Percentiles rank a stretch among this genome's conserved stretches.
Evolutionary conservation across 2,888 invertebrate species (phyloP).

Genomic region (Lumbricus terrestris): DNA sequence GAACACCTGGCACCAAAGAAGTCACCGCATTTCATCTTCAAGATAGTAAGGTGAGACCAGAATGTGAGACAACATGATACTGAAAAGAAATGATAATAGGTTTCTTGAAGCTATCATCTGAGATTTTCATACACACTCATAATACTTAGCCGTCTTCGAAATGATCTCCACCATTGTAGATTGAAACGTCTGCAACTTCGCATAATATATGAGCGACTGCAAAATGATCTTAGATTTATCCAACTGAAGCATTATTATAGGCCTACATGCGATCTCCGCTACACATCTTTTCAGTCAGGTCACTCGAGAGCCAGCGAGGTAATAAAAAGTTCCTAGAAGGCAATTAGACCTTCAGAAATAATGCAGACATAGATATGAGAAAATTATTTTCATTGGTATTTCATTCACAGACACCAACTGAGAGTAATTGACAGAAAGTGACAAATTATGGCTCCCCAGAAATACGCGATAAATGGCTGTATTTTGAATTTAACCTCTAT

Average conservation of each 20-base stretch:
- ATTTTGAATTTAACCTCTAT: neutral
- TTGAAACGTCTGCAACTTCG: too few relatives aligned
- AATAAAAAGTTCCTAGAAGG: neutral
- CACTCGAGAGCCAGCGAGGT: neutral
- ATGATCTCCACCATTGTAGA: neutral
- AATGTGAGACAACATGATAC: too few relatives aligned
- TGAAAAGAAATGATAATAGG: neutral
- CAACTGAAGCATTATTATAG: neutral
- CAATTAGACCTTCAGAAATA: neutral
- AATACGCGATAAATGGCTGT: too few relatives aligned
- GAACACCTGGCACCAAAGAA: neutral
- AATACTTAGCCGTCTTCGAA: neutral
- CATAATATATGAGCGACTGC: too few relatives aligned
- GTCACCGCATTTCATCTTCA: neutral
- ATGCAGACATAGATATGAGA: neutral
- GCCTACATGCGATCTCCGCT: neutral
- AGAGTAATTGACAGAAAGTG: neutral
- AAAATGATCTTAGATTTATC: neutral
- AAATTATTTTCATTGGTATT: neutral
- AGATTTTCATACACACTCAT: neutral
- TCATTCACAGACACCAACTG: neutral
- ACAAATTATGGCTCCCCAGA: too few relatives aligned
- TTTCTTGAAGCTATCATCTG: neutral
- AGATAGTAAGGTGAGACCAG: neutral
- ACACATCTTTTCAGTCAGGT: neutral